Conservation (phyloP, 2,797 vertebrate species). For the Ciconia nigra region DNA sequence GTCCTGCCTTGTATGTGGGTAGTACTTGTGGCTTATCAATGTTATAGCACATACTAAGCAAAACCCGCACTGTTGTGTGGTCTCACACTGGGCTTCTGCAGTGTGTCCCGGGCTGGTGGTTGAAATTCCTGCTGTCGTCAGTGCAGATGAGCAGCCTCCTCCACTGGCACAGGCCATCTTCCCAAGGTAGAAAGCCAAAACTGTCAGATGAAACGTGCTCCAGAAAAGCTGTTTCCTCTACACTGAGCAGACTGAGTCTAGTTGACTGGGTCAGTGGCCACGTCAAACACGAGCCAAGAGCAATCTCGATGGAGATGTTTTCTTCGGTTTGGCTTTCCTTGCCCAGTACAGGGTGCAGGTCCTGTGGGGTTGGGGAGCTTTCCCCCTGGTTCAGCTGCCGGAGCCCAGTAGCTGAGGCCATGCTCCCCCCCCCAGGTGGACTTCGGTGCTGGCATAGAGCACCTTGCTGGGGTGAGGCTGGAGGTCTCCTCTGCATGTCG, state of each 20-base stretch:
- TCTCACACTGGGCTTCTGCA: background rate
- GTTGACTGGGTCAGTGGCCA: background rate
- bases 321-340: background rate
- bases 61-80: background rate
- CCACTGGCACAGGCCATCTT: background rate
- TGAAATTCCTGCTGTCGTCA: background rate
- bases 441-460: background rate
- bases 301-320: background rate
- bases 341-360: background rate
- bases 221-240: background rate
- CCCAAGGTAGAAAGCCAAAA: background rate
- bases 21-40: background rate
- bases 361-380: background rate
- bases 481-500: background rate
- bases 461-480: background rate
- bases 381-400: background rate
- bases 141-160: background rate
- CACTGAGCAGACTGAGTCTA: background rate
- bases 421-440: background rate
- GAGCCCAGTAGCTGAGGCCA: background rate
- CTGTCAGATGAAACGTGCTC: rapidly evolving
- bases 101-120: background rate
- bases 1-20: background rate
- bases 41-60: background rate
- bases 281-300: background rate